Evolutionary conservation across 1,140 invertebrate genomes (phyloP).

Genomic region (Atta texana): DNA sequence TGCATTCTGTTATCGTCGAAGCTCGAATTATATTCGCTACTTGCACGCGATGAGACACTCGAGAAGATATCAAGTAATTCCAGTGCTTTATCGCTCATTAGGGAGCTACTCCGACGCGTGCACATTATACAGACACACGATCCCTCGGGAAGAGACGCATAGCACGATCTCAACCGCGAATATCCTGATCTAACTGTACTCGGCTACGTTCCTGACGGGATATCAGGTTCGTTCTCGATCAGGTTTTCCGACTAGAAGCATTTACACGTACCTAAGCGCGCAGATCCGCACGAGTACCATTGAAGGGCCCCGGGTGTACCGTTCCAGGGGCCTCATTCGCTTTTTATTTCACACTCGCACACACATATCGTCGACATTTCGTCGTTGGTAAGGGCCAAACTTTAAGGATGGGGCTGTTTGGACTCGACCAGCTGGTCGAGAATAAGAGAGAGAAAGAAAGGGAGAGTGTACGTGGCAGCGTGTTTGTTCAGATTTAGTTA

Average conservation of each 20-base stretch:
- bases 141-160: slow-evolving; percentile 25
- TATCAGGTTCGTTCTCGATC: slow-evolving; percentile 77
- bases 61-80: slow-evolving; percentile 61
- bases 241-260: slow-evolving; percentile 67
- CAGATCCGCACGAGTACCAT: slow-evolving; percentile 74
- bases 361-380: slow-evolving; percentile 22
- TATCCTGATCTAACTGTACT: slow-evolving; percentile 64
- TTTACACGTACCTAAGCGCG: slow-evolving; percentile 44
- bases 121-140: slow-evolving; percentile 45
- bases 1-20: slow-evolving; percentile 37
- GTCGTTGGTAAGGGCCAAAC: slow-evolving; percentile 59
- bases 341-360: slow-evolving; percentile 67
- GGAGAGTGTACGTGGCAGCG: slow-evolving; percentile 37
- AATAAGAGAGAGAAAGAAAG: slow-evolving; percentile 5
- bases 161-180: slow-evolving; percentile 32
- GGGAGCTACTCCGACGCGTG: slow-evolving; percentile 52
- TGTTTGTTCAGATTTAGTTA: slow-evolving; percentile 85
- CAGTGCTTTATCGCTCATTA: slow-evolving; percentile 53
- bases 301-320: slow-evolving; percentile 72
- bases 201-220: slow-evolving; percentile 24
- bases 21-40: slow-evolving; percentile 56
- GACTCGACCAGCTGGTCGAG: slow-evolving; percentile 71
- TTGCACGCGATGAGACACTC: slow-evolving; percentile 58
- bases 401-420: slow-evolving; percentile 66
- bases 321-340: slow-evolving; percentile 73